These are phyloP conservation scores for Drosophila vallismaia DNA, from an alignment of 2,888 invertebrate species.

Conservation along the genomic window DNA sequence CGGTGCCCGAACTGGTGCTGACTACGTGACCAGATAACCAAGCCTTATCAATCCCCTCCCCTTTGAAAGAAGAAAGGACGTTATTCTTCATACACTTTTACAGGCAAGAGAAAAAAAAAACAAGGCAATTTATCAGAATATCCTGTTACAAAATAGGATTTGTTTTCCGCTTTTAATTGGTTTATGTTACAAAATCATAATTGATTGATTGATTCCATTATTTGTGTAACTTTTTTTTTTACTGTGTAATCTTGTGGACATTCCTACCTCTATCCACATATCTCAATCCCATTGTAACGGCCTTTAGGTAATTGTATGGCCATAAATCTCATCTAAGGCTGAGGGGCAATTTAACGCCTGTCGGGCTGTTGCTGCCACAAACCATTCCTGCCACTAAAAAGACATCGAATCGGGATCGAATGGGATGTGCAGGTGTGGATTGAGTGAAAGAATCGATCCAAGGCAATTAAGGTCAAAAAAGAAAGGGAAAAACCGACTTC, in stretches of 20 bases:
- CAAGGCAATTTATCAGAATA: neutral
- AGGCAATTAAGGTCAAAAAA: constrained; percentile 70
- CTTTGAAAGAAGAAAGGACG: constrained; percentile 4
- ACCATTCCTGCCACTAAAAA: constrained; percentile 47
- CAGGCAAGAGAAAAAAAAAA: neutral
- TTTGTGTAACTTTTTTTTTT: neutral
- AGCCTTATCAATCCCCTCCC: constrained; percentile 42
- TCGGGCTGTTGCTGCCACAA: constrained; percentile 29
- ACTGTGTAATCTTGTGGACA: constrained; percentile 2
- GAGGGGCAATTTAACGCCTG: constrained; percentile 49
- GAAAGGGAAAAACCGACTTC: constrained; percentile 48
- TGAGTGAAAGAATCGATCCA: constrained; percentile 60
- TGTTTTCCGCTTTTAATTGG: too few species aligned
- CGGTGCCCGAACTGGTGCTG: constrained; percentile 20
- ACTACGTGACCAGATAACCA: constrained; percentile 71
- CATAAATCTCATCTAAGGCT: constrained; percentile 68
- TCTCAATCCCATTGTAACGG: constrained; percentile 22
- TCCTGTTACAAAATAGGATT: too few species aligned
- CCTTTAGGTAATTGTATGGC: constrained; percentile 61
- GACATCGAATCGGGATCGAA: constrained; percentile 32
- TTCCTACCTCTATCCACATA: neutral
- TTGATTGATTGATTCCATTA: too few species aligned
- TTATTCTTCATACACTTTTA: constrained; percentile 22
- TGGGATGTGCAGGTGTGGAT: constrained; percentile 27
- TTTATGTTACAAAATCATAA: too few species aligned